Base-by-base conservation (phyloP, 2,888 invertebrate species). In the Eupithecia dodoneata region DNA sequence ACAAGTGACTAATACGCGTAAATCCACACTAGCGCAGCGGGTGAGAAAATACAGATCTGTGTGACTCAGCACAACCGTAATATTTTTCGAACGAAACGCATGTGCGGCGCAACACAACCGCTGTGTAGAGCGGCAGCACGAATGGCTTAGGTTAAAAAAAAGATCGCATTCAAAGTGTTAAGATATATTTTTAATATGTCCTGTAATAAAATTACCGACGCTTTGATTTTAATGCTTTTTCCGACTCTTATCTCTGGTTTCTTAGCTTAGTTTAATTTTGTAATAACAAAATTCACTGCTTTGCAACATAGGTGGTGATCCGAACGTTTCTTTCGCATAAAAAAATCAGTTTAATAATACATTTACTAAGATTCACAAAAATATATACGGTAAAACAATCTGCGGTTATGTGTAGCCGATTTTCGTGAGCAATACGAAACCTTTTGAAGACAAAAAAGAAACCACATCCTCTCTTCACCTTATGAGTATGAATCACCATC, bases 151-250 rank as follows among this genome's bases (percentile, higher is more conserved):
- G n/a, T n/a, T n/a, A n/a, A n/a, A n/a, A n/a, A n/a, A n/a, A n/a
- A n/a, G n/a, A n/a, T n/a, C n/a, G n/a, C n/a, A n/a, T n/a, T n/a
- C n/a, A n/a, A n/a, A n/a, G n/a, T n/a, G n/a, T n/a, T 88, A 87
- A 89, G 92, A 93, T 93, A 90, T 91, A 91, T 85, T 91, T 91
- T 91, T 91, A 82, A 81, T 88, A 88, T 86, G 85, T 81, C 85
- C 86, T 85, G 86, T 88, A 87, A 88, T 88, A 88, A 84, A 82
- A 81, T 81, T 81, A 81, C 79, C 76, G 76, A 72, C 80, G 80
- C 79, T 73, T 88, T 88, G 88, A 89, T 88, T 88, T 87, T 87
- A 85, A 73, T 66, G 69, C 83, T 87, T 77, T 77, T 78, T 76
- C 78, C 72, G 76, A 76, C 76, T 77, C 63, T 79, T 77, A 81